Percentiles rank a stretch among this genome's conserved stretches.
Evolutionary conservation across 2,113 vertebrate genomes (phyloP).

Genomic region (Pitta sordida): DNA sequence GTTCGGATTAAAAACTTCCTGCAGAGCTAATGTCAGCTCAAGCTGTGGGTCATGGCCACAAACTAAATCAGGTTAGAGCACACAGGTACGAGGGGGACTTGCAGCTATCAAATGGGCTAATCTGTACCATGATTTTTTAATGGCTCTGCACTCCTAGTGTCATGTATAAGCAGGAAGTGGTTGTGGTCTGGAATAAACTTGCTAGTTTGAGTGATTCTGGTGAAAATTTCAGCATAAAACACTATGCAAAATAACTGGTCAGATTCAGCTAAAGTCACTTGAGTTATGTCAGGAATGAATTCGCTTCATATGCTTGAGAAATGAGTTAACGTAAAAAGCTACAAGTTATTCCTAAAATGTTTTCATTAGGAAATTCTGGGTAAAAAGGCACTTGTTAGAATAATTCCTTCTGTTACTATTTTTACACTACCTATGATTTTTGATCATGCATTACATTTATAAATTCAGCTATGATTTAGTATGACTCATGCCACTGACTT

Average conservation of each 20-base stretch:
- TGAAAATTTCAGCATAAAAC: conserved; percentile 27
- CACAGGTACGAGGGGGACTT: not conserved
- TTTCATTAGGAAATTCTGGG: not conserved
- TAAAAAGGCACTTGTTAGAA: not conserved
- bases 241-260: not conserved
- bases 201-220: not conserved
- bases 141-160: not conserved
- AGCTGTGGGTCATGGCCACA: conserved; percentile 22
- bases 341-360: not conserved
- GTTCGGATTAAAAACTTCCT: conserved; percentile 29
- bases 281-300: not conserved
- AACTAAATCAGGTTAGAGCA: conserved; percentile 8
- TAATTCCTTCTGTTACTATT: not conserved
- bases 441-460: not conserved
- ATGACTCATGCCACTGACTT: not conserved
- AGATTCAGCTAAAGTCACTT: not conserved
- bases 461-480: not conserved
- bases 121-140: conserved; percentile 1
- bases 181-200: conserved; percentile 13
- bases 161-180: not conserved
- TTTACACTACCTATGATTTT: not conserved
- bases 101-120: conserved; percentile 28
- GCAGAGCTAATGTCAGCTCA: conserved; percentile 12
- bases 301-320: not conserved
- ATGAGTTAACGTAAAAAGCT: not conserved